Conservation (phyloP, 1,140 invertebrate genomes). For the Mesaphorura yosii region DNA sequence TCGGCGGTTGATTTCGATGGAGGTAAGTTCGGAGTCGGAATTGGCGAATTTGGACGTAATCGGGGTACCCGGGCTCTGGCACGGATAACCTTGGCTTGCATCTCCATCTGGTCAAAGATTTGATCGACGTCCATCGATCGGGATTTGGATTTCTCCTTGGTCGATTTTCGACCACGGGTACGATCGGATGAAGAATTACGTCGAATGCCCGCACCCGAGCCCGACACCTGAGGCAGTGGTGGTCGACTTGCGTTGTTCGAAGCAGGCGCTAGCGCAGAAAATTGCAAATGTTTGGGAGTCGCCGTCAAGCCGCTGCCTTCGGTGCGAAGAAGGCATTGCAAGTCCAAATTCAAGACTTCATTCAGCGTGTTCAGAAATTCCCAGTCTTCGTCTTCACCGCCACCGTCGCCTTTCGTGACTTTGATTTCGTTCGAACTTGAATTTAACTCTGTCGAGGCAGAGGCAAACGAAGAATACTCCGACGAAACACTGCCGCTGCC, state of each 20-base stretch:
- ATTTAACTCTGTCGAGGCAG: background rate
- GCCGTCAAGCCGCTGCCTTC: background rate
- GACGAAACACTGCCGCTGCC: too few species aligned
- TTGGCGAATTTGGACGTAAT: too few species aligned
- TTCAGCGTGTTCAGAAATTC: slow-evolving; percentile 26
- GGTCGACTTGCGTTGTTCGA: background rate
- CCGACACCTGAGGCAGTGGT: slow-evolving; percentile 8
- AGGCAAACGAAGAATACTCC: background rate
- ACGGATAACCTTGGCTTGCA: too few species aligned
- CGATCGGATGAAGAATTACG: background rate
- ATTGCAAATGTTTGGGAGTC: background rate
- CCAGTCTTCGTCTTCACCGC: slow-evolving; percentile 30
- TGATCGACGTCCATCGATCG: too few species aligned
- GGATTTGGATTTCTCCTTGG: too few species aligned
- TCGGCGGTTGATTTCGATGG: too few species aligned
- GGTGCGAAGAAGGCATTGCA: too few species aligned
- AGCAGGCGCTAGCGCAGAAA: background rate
- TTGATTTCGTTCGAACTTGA: background rate
- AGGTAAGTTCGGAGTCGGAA: too few species aligned
- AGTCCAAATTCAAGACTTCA: slow-evolving; percentile 22
- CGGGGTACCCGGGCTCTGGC: too few species aligned
- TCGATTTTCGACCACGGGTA: background rate
- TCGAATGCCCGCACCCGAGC: background rate
- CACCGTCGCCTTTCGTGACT: too few species aligned
- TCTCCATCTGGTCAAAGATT: too few species aligned